Base-by-base conservation (phyloP, 2,888 invertebrate genomes). In the Plutella xylostella region DNA sequence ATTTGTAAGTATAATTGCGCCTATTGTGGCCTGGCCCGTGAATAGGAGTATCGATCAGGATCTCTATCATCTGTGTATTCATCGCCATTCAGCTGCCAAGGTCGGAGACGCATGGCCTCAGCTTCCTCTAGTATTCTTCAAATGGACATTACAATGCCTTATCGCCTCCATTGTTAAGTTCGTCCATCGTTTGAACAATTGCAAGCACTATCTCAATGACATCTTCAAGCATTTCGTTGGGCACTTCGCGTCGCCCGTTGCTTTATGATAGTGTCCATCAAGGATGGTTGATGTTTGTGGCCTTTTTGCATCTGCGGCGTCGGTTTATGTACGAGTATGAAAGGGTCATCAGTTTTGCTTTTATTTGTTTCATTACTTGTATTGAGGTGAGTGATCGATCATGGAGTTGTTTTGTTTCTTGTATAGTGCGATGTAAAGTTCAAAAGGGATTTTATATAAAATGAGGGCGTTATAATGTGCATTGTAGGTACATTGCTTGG, bases 141-240 rank as follows among this genome's bases (percentile, higher is more conserved):
- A 57, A 53, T 54, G 61, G 80, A 80, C 80, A 80, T 71, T 65
- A 82, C 79, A 82, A 82, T 78, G 69, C 56, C 50, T 55, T 58
- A 60, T 66, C 55, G 55, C 59, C 35, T 54, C 50, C 71, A 63
- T 75, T 77, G 77, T 77, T 77, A 60, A 55, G 54, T 44, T 53
- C 54, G 51, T 57, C 51, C 54, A 22, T 37, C 34, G 53, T 52
- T 33, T 47, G 49, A 64, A 68, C 72, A 69, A 73, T 72, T 62
- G 65, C 51, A 46, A 50, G 55, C 52, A 52, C 58, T 75, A 79
- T 80, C 78, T 76, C 77, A 79, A 78, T 78, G 77, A 72, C 78
- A 80, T 80, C 77, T 28, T 28, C 28, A 12, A n/a, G 28, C n/a
- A n/a, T n/a, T n/a, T n/a, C n/a, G n/a, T n/a, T n/a, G n/a, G n/a